Percentiles rank a stretch among this genome's conserved stretches.
These are phyloP conservation scores for Gari tellinella DNA, from an alignment of 2,888 invertebrate species.

Conservation along the genomic window DNA sequence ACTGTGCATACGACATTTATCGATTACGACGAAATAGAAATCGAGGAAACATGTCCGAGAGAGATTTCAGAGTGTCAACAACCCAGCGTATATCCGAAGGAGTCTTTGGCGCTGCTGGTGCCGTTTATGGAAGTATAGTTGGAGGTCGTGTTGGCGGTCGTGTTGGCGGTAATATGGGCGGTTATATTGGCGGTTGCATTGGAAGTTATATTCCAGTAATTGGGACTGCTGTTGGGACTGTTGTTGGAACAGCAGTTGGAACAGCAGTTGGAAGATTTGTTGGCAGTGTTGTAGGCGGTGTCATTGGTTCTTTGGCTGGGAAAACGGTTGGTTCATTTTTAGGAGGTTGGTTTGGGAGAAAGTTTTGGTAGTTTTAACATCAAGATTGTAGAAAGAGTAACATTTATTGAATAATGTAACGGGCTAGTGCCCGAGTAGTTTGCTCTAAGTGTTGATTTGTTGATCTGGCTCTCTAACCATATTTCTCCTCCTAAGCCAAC, in stretches of 20 bases:
- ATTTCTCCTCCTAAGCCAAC: too few relatives aligned
- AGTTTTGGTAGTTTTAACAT: too few relatives aligned
- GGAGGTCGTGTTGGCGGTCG: constrained; percentile 13
- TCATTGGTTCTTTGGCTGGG: constrained; percentile 8
- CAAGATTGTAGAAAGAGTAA: too few relatives aligned
- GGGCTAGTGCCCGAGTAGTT: too few relatives aligned
- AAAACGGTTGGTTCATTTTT: too few relatives aligned
- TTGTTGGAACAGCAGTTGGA: too few relatives aligned
- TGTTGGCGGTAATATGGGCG: constrained; percentile 14
- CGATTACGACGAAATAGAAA: background rate
- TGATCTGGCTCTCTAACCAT: too few relatives aligned
- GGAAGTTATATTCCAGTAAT: too few relatives aligned
- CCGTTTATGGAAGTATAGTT: background rate
- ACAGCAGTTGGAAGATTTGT: constrained; percentile 7
- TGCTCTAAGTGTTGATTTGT: too few relatives aligned
- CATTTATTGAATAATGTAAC: too few relatives aligned
- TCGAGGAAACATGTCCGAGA: constrained; percentile 2
- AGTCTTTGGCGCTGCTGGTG: constrained; percentile 1
- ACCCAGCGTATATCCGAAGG: constrained; percentile 19
- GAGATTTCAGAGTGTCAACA: constrained; percentile 9
- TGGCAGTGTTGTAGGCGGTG: constrained; percentile 11
- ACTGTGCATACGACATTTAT: background rate
- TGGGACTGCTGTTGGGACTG: too few relatives aligned
- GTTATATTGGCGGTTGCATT: constrained; percentile 5
- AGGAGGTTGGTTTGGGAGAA: too few relatives aligned